These are phyloP conservation scores for Limnephilus rhombicus DNA, from an alignment of 2,888 invertebrate species.

Conservation along the genomic window DNA sequence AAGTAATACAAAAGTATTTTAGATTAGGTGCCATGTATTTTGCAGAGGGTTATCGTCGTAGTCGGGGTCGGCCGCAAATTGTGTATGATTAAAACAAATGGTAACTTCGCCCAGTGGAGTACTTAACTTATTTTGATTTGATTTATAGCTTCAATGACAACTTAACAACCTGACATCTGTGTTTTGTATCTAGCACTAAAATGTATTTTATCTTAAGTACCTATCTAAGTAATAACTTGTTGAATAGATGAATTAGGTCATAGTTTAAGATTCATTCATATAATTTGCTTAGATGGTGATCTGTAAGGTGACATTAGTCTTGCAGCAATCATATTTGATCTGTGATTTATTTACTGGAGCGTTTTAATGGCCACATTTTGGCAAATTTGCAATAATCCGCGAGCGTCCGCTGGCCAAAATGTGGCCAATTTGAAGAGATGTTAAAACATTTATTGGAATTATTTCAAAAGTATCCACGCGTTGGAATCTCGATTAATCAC, in stretches of 20 bases:
- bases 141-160: neutral
- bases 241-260: neutral
- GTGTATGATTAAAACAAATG: slow-evolving; percentile 1
- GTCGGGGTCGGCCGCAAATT: neutral
- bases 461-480: too few relatives aligned
- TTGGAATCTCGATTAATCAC: too few relatives aligned
- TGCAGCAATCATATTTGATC: too few relatives aligned
- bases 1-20: neutral
- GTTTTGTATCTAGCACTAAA: neutral
- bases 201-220: neutral
- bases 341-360: too few relatives aligned
- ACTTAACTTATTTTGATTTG: neutral
- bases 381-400: too few relatives aligned
- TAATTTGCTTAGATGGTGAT: too few relatives aligned
- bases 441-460: too few relatives aligned
- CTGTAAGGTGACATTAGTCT: too few relatives aligned
- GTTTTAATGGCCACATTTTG: too few relatives aligned
- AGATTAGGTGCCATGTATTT: neutral
- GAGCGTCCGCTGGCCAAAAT: too few relatives aligned
- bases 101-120: neutral
- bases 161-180: neutral
- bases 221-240: neutral
- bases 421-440: too few relatives aligned
- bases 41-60: neutral
- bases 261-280: neutral